These are phyloP conservation scores for Apistogramma diplotaenia DNA, from an alignment of 2,113 vertebrate genomes.

Conservation along the genomic window DNA sequence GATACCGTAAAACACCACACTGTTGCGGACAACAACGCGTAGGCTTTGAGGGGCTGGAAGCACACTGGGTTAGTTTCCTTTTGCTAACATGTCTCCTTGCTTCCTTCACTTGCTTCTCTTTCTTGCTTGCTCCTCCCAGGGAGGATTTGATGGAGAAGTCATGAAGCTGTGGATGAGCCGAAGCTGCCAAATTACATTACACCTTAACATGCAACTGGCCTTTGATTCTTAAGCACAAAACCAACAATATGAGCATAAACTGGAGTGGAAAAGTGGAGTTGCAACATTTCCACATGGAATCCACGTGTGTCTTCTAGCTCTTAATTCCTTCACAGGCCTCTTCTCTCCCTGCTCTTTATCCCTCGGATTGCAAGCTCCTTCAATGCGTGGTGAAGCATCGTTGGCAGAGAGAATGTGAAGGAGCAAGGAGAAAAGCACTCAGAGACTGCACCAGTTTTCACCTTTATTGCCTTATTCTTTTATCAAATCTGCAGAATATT, in stretches of 20 bases:
- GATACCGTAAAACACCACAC: neutral
- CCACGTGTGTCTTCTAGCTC: neutral
- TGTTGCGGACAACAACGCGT: neutral
- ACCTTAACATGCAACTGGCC: neutral
- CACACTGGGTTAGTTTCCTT: neutral
- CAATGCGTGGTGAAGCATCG: neutral
- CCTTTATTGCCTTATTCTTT: neutral
- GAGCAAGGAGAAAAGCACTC: neutral
- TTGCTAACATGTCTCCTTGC: neutral
- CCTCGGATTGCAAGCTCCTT: neutral
- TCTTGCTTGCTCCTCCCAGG: neutral
- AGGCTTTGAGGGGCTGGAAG: neutral
- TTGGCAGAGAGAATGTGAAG: neutral
- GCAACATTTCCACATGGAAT: neutral
- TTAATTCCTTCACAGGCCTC: neutral
- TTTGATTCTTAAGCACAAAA: neutral
- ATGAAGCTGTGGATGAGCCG: neutral
- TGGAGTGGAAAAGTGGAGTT: neutral
- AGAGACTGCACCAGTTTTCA: neutral
- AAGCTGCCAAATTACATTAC: neutral
- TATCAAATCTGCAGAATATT: neutral
- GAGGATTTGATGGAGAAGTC: neutral
- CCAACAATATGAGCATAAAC: neutral
- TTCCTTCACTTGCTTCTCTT: neutral
- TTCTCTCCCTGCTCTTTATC: neutral